Conservation (phyloP, 1,140 invertebrate genomes). For the Acromyrmex heyeri region DNA sequence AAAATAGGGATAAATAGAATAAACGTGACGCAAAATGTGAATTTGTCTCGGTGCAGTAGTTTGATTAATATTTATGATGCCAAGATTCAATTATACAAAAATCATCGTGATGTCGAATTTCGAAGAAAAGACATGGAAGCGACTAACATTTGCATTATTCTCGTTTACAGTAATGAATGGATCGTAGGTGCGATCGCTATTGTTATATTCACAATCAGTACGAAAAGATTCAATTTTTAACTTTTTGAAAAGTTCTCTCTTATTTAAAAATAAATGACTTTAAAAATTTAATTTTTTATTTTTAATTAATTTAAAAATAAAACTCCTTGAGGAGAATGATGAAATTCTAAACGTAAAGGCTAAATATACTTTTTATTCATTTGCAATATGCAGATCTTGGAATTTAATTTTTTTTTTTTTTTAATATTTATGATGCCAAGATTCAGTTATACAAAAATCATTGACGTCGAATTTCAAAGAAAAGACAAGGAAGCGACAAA, state of each 20-base stretch:
- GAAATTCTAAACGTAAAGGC: too few species aligned
- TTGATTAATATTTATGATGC: constrained; percentile 33
- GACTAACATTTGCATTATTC: constrained; percentile 25
- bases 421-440: constrained; percentile 23
- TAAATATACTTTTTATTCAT: too few species aligned
- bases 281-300: too few species aligned
- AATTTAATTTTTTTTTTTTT: too few species aligned
- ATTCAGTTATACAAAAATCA: background rate
- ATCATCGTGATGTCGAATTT: background rate
- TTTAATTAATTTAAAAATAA: too few species aligned
- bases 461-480: background rate
- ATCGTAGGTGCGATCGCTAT: background rate
- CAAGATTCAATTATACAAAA: constrained; percentile 1
- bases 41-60: background rate
- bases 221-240: too few species aligned
- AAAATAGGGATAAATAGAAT: constrained; percentile 8
- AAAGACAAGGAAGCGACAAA: background rate
- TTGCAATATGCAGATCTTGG: too few species aligned
- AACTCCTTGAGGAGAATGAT: too few species aligned
- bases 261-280: too few species aligned
- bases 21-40: background rate
- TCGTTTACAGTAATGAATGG: background rate
- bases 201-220: too few species aligned
- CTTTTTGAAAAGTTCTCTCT: too few species aligned
- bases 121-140: background rate